Conservation (phyloP, 2,113 vertebrate genomes). For the Perccottus glenii region DNA sequence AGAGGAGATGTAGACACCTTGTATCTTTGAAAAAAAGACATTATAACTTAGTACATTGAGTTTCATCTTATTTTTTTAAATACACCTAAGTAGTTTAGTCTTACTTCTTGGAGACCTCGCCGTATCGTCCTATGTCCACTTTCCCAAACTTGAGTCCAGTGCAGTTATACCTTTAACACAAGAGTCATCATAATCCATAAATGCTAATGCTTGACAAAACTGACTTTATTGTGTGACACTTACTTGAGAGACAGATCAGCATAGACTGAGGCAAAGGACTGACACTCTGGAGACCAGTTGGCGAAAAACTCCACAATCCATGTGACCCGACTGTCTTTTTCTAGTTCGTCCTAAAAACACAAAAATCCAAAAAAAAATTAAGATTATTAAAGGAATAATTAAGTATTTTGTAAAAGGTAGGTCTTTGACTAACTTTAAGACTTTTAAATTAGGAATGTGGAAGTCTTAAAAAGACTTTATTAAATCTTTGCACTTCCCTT, state of each 20-base stretch:
- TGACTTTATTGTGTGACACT: slow-evolving; percentile 39
- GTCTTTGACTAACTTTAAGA: background rate
- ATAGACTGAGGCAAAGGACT: slow-evolving; percentile 93
- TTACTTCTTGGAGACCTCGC: slow-evolving; percentile 89
- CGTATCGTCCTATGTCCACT: slow-evolving; percentile 92
- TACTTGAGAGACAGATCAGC: slow-evolving; percentile 95
- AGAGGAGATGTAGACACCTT: slow-evolving; percentile 91
- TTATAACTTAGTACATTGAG: too few species aligned
- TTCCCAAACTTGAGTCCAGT: slow-evolving; percentile 92
- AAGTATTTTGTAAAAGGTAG: too few species aligned
- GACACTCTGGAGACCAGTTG: slow-evolving; percentile 96
- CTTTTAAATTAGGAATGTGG: background rate
- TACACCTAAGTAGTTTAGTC: slow-evolving; percentile 16
- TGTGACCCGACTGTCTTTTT: slow-evolving; percentile 85
- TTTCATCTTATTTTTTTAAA: too few species aligned
- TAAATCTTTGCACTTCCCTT: too few species aligned
- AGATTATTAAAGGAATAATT: too few species aligned
- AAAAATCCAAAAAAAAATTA: background rate
- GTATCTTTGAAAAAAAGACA: slow-evolving; percentile 78
- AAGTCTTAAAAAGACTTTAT: too few species aligned
- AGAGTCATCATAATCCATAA: background rate
- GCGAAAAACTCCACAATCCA: slow-evolving; percentile 97
- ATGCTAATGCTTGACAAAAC: background rate
- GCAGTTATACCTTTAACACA: slow-evolving; percentile 87
- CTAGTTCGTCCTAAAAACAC: slow-evolving; percentile 88